These are phyloP conservation scores for Azorinus chamasolen DNA, from an alignment of 2,888 invertebrate genomes.

Conservation along the genomic window DNA sequence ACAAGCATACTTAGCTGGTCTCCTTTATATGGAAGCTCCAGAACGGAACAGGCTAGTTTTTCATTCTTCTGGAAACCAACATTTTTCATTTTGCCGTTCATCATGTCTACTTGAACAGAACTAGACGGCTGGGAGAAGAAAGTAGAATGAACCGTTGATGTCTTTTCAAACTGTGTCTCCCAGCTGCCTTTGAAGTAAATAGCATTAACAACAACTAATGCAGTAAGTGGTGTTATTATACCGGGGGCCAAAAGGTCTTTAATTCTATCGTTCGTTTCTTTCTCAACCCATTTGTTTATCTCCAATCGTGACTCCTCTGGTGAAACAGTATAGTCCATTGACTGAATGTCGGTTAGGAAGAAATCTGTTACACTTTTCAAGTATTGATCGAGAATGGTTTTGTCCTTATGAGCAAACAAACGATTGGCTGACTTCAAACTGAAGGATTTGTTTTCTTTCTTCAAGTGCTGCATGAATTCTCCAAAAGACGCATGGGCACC, in stretches of 20 bases:
- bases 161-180: slow-evolving; percentile 88
- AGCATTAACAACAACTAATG: slow-evolving; percentile 87
- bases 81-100: slow-evolving; percentile 89
- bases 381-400: slow-evolving; percentile 70
- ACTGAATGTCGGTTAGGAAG: slow-evolving; percentile 76
- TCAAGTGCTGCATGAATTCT: slow-evolving; percentile 56
- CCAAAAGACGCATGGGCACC: slow-evolving; percentile 54
- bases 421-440: slow-evolving; percentile 79
- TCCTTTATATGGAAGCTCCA: slow-evolving; percentile 91
- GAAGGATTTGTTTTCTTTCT: slow-evolving; percentile 54
- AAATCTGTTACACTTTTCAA: slow-evolving; percentile 60
- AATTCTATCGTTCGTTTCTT: slow-evolving; percentile 94
- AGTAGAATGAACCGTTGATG: slow-evolving; percentile 86
- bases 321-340: slow-evolving; percentile 77
- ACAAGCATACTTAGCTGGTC: slow-evolving; percentile 78
- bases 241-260: slow-evolving; percentile 90
- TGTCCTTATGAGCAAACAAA: slow-evolving; percentile 70
- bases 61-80: slow-evolving; percentile 87
- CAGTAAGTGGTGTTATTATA: slow-evolving; percentile 78
- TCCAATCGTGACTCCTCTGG: slow-evolving; percentile 83
- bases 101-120: slow-evolving; percentile 89
- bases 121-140: slow-evolving; percentile 87
- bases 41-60: slow-evolving; percentile 91
- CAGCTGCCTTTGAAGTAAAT: slow-evolving; percentile 87
- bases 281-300: slow-evolving; percentile 94